phyloP scores from a whole-genome alignment of 1,140 invertebrate species.

The Neodiprion fabricii region DNA sequence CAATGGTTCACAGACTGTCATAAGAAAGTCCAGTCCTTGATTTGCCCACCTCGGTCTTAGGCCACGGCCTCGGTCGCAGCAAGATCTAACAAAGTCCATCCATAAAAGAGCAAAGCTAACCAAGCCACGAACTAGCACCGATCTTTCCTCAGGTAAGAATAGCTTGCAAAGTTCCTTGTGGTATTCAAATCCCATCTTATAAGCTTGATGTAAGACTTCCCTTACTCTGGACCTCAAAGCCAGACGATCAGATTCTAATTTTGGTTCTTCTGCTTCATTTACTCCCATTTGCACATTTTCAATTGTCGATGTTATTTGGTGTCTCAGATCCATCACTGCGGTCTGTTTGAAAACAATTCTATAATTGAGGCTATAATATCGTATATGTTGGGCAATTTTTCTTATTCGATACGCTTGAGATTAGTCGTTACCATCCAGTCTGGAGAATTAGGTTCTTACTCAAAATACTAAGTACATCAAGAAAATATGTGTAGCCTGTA shows the following conservation, averaged over 20 bases:
- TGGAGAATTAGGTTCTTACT: background rate
- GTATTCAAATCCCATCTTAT: conserved; percentile 90
- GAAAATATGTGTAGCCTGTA: background rate
- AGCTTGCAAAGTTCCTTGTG: conserved; percentile 80
- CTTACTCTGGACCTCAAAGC: conserved; percentile 69
- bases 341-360: conserved; percentile 55
- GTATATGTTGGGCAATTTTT: background rate
- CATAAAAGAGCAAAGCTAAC: conserved; percentile 82
- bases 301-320: conserved; percentile 68
- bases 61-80: conserved; percentile 84
- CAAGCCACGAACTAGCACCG: conserved; percentile 60
- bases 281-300: conserved; percentile 66
- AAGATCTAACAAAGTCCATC: conserved; percentile 85
- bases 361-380: conserved; percentile 8
- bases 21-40: conserved; percentile 85
- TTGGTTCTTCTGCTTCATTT: conserved; percentile 45
- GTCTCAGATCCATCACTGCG: conserved; percentile 68
- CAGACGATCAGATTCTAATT: conserved; percentile 47
- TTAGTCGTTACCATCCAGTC: too few relatives aligned
- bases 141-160: conserved; percentile 59
- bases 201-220: conserved; percentile 86
- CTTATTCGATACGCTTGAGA: too few relatives aligned
- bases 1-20: conserved; percentile 80
- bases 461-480: conserved; percentile 12
- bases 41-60: conserved; percentile 84